Evolutionary conservation across 2,888 invertebrate species (phyloP), one percentile per base, ranked within the genome.

Genomic region (Himalopsyche japonica): DNA sequence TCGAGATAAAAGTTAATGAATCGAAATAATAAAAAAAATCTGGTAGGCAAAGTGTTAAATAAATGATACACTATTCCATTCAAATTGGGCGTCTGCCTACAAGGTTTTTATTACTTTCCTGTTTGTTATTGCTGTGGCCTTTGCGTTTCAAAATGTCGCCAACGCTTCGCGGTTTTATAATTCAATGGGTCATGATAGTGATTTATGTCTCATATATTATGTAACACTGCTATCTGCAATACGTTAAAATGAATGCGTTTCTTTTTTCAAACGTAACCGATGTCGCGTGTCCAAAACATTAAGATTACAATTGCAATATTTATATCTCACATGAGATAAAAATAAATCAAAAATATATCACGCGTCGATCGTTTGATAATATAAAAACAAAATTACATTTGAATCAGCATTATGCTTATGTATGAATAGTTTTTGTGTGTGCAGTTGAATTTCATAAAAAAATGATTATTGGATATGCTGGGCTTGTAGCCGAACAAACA

Each of bases 21-120:
- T 12, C 15, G 43, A 43, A 43, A 43, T 43, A 43, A 3, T 15
- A 43, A 12, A 15, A 3, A 15, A 2, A 7, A 15, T 43, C 24
- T 6, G 79, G 37, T 24, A 27, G 4, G 8, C 15, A 32, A 82
- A 20, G 82, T 78, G 82, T 82, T 78, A 82, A 82, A 57, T 82
- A 37, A 77, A 47, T 57, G 24, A 18, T 64, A 20, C 27, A 76
- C 76, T 24, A 20, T 76, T 24, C n/a, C 47, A 81, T 80, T 80
- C 34, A 34, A 64, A 27, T 49, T 12, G 76, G 77, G 77, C 78
- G 27, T 49, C 82, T 57, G 82, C 77, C 77, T 37, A 82, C 78
- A 20, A 24, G 78, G 57, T 57, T 78, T 78, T 82, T 82, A 77
- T 77, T 47, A 78, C 77, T 57, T 78, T 82, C 82, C 78, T 82